Percentiles rank a stretch among this genome's conserved stretches.
These are phyloP conservation scores for Cheirogaleus medius DNA, from an alignment of 2,113 vertebrate species.

Conservation along the genomic window DNA sequence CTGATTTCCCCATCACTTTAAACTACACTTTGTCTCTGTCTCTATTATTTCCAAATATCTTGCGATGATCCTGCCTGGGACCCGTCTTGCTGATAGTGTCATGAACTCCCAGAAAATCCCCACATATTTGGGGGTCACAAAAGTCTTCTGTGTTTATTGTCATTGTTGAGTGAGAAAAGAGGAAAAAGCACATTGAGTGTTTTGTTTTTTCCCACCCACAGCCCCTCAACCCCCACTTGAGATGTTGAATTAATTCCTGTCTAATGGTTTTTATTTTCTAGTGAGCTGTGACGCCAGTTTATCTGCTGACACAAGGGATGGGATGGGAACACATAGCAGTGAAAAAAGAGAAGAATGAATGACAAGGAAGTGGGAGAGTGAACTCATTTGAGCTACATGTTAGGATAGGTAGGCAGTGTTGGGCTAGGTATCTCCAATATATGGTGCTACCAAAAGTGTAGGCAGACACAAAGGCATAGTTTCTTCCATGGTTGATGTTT, in stretches of 20 bases:
- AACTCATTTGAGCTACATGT: not conserved
- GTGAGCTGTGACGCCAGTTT: not conserved
- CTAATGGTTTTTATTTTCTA: not conserved
- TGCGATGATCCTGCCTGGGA: no score
- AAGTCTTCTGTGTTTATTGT: no score
- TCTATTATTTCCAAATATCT: no score
- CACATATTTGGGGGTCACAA: no score
- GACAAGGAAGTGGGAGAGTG: not conserved
- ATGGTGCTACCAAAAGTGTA: not conserved
- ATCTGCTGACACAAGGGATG: not conserved
- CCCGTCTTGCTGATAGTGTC: no score
- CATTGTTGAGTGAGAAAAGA: no score
- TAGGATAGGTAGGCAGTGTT: not conserved
- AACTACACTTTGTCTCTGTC: no score
- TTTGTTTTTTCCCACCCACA: no score
- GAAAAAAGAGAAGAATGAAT: not conserved
- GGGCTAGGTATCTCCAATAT: not conserved
- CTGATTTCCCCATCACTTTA: no score
- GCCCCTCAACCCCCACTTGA: not conserved
- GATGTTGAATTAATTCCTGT: not conserved
- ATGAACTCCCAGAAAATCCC: no score
- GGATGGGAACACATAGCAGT: not conserved
- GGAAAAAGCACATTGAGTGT: no score
- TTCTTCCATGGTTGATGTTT: not conserved
- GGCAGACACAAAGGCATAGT: not conserved